These are phyloP conservation scores for Acanthopagrus latus DNA, from an alignment of 2,797 vertebrate species.

Conservation along the genomic window DNA sequence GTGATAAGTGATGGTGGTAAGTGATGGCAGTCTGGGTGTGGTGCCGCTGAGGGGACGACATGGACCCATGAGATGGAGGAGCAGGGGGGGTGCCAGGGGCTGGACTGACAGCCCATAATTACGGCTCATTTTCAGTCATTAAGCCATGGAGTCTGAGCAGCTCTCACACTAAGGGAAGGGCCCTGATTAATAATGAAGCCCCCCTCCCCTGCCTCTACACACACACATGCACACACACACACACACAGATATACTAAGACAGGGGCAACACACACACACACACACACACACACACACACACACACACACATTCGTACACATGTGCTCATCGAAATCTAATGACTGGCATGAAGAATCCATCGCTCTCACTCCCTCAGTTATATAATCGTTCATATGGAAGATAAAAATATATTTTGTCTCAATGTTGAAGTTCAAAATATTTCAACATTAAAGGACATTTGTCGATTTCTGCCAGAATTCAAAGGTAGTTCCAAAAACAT, in stretches of 20 bases:
- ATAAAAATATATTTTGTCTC: slow-evolving; percentile 24
- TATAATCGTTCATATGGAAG: slow-evolving; percentile 5
- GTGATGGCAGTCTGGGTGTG: slow-evolving; percentile 72
- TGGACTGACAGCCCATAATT: slow-evolving; percentile 87
- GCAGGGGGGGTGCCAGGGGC: slow-evolving; percentile 76
- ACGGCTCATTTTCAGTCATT: slow-evolving; percentile 87
- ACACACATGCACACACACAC: slow-evolving; percentile 21
- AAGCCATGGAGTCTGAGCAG: slow-evolving; percentile 81
- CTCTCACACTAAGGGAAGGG: slow-evolving; percentile 79
- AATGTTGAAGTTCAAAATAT: slow-evolving; percentile 22
- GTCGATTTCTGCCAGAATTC: too few species aligned
- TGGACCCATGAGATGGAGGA: slow-evolving; percentile 77
- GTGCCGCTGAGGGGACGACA: slow-evolving; percentile 72
- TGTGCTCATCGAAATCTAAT: slow-evolving; percentile 38
- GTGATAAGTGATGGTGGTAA: slow-evolving; percentile 56
- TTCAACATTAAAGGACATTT: neutral
- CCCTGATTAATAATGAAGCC: slow-evolving; percentile 84
- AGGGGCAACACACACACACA: slow-evolving; percentile 26
- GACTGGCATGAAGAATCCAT: slow-evolving; percentile 31
- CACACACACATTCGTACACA: slow-evolving; percentile 24
- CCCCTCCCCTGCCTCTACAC: slow-evolving; percentile 44
- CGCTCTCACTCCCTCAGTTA: slow-evolving; percentile 14
- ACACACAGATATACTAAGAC: slow-evolving; percentile 39
- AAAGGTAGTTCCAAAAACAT: too few species aligned
- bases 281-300: slow-evolving; percentile 17